A percentile compares a stretch with the other conserved stretches of the same genome.
Evolutionary conservation across 2,888 invertebrate genomes (phyloP).

Genomic region (Habroteleia sp.): DNA sequence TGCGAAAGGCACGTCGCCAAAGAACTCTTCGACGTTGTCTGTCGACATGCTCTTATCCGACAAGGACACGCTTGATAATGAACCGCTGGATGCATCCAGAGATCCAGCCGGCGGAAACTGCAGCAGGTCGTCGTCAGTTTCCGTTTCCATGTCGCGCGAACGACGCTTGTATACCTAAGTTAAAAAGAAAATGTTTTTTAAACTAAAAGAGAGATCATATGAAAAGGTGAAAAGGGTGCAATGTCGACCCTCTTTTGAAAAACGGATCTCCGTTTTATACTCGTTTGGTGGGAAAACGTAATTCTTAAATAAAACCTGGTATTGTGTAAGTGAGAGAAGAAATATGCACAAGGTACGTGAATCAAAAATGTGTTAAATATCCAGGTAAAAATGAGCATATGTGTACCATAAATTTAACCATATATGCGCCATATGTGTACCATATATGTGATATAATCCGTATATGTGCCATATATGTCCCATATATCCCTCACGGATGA

Average conservation of each 20-base stretch:
- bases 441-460: no score
- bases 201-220: not conserved
- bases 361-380: no score
- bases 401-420: no score
- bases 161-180: conserved; percentile 91
- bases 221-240: conserved; percentile 2
- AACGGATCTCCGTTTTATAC: conserved; percentile 6
- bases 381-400: no score
- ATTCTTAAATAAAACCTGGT: conserved; percentile 4
- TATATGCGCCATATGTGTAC: no score
- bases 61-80: conserved; percentile 87
- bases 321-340: no score
- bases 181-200: conserved; percentile 9
- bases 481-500: no score
- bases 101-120: conserved; percentile 82
- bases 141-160: conserved; percentile 92
- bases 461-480: no score
- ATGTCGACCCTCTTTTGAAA: not conserved
- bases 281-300: no score
- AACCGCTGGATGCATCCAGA: conserved; percentile 86
- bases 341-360: no score
- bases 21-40: conserved; percentile 92
- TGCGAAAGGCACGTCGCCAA: conserved; percentile 93
- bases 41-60: conserved; percentile 90
- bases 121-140: conserved; percentile 85